A percentile compares a stretch with the other conserved stretches of the same genome.
These are phyloP conservation scores for Nomada ferruginata DNA, from an alignment of 2,888 invertebrate genomes.

Conservation along the genomic window DNA sequence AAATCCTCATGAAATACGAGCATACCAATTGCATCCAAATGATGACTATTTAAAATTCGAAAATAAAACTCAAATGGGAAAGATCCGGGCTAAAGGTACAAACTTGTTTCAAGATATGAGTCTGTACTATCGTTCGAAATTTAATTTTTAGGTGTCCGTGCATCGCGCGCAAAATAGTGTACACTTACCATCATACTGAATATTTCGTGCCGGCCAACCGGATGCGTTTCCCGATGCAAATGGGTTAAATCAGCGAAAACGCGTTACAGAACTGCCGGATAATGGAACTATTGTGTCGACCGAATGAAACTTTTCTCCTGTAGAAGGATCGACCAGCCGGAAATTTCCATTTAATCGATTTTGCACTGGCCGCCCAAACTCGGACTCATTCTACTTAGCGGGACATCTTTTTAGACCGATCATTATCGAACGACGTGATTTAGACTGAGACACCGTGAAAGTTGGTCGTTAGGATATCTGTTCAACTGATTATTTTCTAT, in stretches of 20 bases:
- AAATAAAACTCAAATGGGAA: background rate
- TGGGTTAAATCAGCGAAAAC: conserved; percentile 59
- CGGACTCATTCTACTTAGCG: conserved; percentile 20
- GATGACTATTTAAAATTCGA: no score
- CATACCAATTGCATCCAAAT: no score
- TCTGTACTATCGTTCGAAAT: background rate
- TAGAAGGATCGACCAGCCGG: conserved; percentile 55
- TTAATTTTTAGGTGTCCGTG: background rate
- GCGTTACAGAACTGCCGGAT: conserved; percentile 47
- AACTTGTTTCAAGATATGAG: background rate
- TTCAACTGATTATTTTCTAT: no score
- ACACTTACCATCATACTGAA: conserved; percentile 3
- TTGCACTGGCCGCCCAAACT: conserved; percentile 6
- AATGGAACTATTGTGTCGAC: conserved; percentile 64
- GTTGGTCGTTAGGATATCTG: background rate
- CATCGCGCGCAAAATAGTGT: conserved; percentile 1
- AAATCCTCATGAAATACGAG: no score
- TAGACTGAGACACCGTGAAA: background rate
- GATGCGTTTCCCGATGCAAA: conserved; percentile 42
- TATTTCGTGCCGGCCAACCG: conserved; percentile 12
- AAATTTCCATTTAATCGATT: conserved; percentile 74
- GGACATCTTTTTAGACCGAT: conserved; percentile 20
- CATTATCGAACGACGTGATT: background rate
- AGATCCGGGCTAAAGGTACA: background rate
- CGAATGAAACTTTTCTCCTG: conserved; percentile 54